Evolutionary conservation across 2,888 invertebrate species (phyloP).

Genomic region (Sarcophaga caerulescens): DNA sequence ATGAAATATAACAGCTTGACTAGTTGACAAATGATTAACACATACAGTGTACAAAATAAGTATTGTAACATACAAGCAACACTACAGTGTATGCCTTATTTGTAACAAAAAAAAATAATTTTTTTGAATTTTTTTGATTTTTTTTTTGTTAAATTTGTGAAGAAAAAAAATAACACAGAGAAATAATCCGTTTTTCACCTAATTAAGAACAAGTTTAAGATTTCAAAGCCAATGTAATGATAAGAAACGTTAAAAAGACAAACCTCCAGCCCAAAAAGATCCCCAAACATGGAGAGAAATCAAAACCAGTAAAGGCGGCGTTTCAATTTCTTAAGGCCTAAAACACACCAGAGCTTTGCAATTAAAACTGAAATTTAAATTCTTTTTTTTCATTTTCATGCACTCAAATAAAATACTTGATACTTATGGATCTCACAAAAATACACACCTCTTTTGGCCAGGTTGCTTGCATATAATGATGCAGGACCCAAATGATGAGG

Average conservation of each 20-base stretch:
- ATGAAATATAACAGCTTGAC: constrained; percentile 42
- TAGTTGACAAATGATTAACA: constrained; percentile 67
- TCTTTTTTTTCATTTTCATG: constrained; percentile 10
- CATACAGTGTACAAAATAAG: constrained; percentile 30
- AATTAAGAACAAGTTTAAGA: constrained; percentile 71
- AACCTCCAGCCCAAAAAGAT: constrained; percentile 13
- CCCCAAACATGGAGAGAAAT: not conserved
- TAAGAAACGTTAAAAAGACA: constrained; percentile 59
- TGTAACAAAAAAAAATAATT: not conserved
- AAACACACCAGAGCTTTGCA: constrained; percentile 42
- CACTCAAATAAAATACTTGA: constrained; percentile 48
- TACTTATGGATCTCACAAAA: constrained; percentile 58
- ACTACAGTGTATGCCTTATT: constrained; percentile 8
- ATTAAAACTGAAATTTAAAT: constrained; percentile 60
- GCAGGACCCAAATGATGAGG: not conserved
- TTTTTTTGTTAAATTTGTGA: not conserved
- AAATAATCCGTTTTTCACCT: constrained; percentile 70
- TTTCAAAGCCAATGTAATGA: constrained; percentile 66
- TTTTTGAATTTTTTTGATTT: not conserved
- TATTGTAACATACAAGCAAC: constrained; percentile 14
- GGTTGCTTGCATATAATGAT: not conserved
- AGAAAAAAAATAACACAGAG: not conserved
- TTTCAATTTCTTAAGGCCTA: constrained; percentile 61
- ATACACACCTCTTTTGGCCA: constrained; percentile 57
- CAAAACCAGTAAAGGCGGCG: constrained; percentile 49